Conservation (phyloP, 2,888 invertebrate species). For the Actias luna region DNA sequence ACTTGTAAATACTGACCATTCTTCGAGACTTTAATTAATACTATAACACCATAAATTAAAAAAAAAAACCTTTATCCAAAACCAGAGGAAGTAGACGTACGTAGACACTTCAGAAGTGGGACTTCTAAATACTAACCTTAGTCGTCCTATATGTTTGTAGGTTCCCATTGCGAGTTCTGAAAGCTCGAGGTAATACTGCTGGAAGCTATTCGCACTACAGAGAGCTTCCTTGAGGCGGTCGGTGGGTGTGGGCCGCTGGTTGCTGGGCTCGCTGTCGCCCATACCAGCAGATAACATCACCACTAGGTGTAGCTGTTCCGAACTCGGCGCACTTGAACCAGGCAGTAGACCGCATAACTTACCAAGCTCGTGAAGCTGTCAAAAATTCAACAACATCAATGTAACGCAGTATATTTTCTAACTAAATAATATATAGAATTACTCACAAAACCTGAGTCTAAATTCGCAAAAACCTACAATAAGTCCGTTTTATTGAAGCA, state of each 20-base stretch:
- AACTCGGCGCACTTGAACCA: constrained; percentile 87
- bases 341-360: constrained; percentile 95
- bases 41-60: no score
- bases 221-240: constrained; percentile 94
- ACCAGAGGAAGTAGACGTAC: no score
- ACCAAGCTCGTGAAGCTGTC: constrained; percentile 90
- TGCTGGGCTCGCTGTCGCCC: constrained; percentile 85
- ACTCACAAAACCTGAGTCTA: no score
- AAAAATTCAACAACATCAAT: background rate
- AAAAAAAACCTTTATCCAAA: no score
- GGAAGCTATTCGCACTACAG: constrained; percentile 93
- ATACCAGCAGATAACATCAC: constrained; percentile 95
- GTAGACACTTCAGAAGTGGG: background rate
- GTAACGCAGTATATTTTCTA: no score
- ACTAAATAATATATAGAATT: no score
- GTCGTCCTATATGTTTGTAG: constrained; percentile 94
- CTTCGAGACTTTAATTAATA: no score
- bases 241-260: constrained; percentile 83
- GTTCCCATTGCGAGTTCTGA: constrained; percentile 98
- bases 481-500: no score
- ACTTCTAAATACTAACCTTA: constrained; percentile 55
- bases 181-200: constrained; percentile 94
- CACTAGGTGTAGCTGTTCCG: constrained; percentile 94
- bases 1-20: no score
- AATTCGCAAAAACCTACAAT: no score